Conservation (phyloP, 2,113 vertebrate species). For the Pholis gunnellus region DNA sequence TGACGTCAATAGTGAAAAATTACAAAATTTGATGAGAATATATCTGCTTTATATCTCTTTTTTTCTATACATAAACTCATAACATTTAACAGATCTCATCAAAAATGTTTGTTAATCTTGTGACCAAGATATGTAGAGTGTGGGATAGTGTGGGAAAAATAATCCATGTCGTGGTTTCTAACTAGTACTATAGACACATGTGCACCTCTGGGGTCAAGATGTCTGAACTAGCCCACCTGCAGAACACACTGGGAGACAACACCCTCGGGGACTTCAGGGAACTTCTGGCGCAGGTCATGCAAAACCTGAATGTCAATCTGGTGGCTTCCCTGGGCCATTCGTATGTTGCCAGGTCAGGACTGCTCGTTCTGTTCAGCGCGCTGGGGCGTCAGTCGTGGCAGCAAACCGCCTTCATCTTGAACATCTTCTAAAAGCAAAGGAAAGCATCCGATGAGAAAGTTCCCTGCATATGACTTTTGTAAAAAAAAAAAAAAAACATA, state of each 20-base stretch:
- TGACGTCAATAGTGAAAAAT: no score
- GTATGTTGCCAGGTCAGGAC: slow-evolving; percentile 93
- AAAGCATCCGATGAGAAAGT: background rate
- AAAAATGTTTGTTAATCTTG: background rate
- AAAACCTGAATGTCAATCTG: slow-evolving; percentile 99
- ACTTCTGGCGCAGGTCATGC: slow-evolving; percentile 99
- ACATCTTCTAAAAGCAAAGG: slow-evolving; percentile 88
- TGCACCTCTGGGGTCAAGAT: background rate
- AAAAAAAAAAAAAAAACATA: slow-evolving; percentile 9
- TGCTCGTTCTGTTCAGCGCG: slow-evolving; percentile 85
- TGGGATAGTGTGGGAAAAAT: background rate
- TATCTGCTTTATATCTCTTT: no score
- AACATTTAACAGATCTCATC: background rate
- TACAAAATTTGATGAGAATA: no score
- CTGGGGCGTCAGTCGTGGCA: slow-evolving; percentile 87
- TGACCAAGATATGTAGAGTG: background rate
- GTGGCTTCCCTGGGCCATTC: slow-evolving; percentile 99
- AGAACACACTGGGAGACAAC: slow-evolving; percentile 99
- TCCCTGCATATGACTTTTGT: background rate
- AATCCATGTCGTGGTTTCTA: background rate
- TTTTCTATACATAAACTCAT: no score
- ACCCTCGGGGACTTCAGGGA: slow-evolving; percentile 98
- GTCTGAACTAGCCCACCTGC: slow-evolving; percentile 86
- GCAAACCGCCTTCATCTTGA: slow-evolving; percentile 89
- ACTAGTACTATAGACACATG: background rate